phyloP scores from a whole-genome alignment of 92 coral and sea anemone genomes.

The Parazoanthus atlanticus region DNA sequence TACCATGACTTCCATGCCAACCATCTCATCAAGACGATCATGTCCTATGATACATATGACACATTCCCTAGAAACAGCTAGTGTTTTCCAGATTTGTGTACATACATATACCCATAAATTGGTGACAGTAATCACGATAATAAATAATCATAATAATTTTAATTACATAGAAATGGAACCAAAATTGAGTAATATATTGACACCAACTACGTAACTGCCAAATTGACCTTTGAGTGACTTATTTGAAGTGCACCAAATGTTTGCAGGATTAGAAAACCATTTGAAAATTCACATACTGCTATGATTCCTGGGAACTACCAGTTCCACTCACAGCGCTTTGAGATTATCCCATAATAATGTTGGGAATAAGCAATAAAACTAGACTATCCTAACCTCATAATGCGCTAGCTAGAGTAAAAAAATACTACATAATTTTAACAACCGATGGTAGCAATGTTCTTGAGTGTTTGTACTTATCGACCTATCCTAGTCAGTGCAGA shows the following conservation, averaged over 20 bases:
- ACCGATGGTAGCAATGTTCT: neutral
- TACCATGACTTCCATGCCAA: too few species aligned
- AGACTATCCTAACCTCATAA: constrained; percentile 12
- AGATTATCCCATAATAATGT: neutral
- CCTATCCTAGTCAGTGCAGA: neutral
- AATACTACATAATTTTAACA: neutral
- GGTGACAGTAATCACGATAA: constrained; percentile 1
- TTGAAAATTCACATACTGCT: too few species aligned
- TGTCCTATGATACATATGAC: too few species aligned
- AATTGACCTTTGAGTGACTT: neutral
- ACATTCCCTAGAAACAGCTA: too few species aligned
- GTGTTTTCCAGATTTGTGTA: too few species aligned
- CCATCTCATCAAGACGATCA: too few species aligned
- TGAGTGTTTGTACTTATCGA: neutral
- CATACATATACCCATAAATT: neutral
- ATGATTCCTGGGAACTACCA: neutral
- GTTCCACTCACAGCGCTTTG: neutral
- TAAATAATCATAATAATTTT: neutral
- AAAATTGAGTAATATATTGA: neutral
- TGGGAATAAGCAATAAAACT: constrained; percentile 4
- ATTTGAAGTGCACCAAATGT: constrained; percentile 13
- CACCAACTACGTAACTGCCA: neutral
- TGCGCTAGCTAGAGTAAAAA: neutral
- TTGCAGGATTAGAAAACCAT: neutral
- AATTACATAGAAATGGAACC: neutral